Evolutionary conservation across 2,797 vertebrate genomes (phyloP), one percentile per base, ranked within the genome.

Genomic region (Sebastes itinus): DNA sequence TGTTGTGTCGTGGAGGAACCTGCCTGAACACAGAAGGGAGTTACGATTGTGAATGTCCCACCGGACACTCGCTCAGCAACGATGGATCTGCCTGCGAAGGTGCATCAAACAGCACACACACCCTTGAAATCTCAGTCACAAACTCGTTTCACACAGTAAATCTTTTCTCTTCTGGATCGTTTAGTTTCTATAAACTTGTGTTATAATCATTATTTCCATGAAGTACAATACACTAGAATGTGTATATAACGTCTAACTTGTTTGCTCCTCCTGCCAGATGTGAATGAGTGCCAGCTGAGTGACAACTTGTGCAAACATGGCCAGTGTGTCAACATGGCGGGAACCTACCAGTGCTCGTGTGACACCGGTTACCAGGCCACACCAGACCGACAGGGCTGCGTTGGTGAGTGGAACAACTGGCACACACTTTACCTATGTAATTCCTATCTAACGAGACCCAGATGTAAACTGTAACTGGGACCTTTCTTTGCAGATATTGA

Each of bases 11-110:
- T 1, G 97, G 97, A 5, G 98, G 98, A 59, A 95, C 89, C 75
- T 99, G 98, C 81, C 77, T 96, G 81, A 99, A 99, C 95, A 98
- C 96, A 0, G 97, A 99, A 0, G 98, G 98, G 66, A 98, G 98
- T 85, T 99, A 96, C 18, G 95, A 96, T 78, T 99, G 98, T 72
- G 97, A 96, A 84, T 99, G 98, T 73, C 97, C 97, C 2, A 87
- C 93, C 0, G 98, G 98, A 54, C 97, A 97, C 3, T 88, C 95
- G 16, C 96, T 97, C 82, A 97, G 89, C 0, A 54, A 88, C 0
- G 95, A 97, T 66, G 97, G 96, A 61, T 96, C 96, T 1, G 95
- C 94, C 67, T 99, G 98, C 30, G 90, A 98, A 87, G 98, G 98
- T 98, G 88, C 75, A 91, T 2, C 70, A 73, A 8, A 27, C n/a